Evolutionary conservation across 2,888 invertebrate species (phyloP), one percentile per base, ranked within the genome.

Genomic region (Drosophila sordidula): DNA sequence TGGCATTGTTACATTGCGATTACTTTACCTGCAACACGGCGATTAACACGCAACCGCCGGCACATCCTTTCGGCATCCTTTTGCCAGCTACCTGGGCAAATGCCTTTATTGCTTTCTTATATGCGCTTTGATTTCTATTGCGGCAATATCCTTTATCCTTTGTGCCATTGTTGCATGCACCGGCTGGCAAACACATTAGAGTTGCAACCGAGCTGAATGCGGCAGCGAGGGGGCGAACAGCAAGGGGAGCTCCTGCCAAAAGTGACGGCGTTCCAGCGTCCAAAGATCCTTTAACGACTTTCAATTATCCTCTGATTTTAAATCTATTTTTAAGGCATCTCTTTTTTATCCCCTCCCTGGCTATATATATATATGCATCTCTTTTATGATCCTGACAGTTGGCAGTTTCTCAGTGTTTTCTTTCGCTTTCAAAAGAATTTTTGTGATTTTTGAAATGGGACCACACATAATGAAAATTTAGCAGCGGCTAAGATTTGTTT

Each of bases 21-120:
- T 86, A 86, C 83, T 84, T 89, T 87, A 89, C 87, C 89, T 89
- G 87, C 87, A 87, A 89, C 89, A 89, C 77, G 78, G 77, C 87
- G 88, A 88, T 88, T 88, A 89, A 82, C 85, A 84, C 88, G 81
- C 88, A 84, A 72, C 70, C 81, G 63, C 61, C 68, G 59, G 47
- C 52, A 47, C 39, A 66, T 71, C 72, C 66, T 66, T 65, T 57
- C 57, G 41, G 42, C 58, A 75, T 51, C 39, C 58, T 55, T 55
- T 16, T n/a, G 4, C n/a, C 45, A 16, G 42, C 62, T 66, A 66
- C 66, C 61, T 72, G 34, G 22, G 59, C 59, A 39, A 36, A 25
- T 63, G 50, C 50, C 69, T 70, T 80, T 78, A 87, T 85, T 88
- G 83, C 86, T 80, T 68, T 87, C 70, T 76, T 80, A 80, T 79